Base-by-base conservation (phyloP, 2,888 invertebrate genomes). In the Leptarthrus brevirostris region DNA sequence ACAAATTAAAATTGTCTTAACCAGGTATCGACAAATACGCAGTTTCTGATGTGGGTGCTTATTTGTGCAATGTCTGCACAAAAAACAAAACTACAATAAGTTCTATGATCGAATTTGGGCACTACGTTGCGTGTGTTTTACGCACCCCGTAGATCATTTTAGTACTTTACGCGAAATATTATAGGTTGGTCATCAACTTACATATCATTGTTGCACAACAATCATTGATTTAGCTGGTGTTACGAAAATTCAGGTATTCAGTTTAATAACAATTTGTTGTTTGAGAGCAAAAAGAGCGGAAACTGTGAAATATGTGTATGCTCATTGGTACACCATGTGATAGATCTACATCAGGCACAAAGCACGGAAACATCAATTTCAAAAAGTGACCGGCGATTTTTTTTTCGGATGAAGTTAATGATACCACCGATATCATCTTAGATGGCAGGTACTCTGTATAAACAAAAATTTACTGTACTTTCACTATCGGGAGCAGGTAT, bases 371-470 rank as follows among this genome's bases (percentile, higher is more conserved):
- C 58, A 58, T 58, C 18, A 58, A 36, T 58, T 16, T 36, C 3
- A 18, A 58, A 58, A 58, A 58, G 58, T 58, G 58, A 58, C 30
- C 36, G 58, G 34, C n/a, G 4, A 30, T 4, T 66, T 66, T 66
- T 66, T 61, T 40, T 10, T 30, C n/a, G n/a, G n/a, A n/a, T 52
- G 18, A 18, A 52, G 18, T 52, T 3, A 52, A 52, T 22, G 14
- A 24, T 47, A 54, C n/a, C 26, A 5, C 47, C 14, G 24, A 22
- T 22, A 18, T 20, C 64, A 44, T 66, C 64, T 47, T 44, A 66
- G 47, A 44, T 22, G 44, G 64, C 24, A 20, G 8, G 52, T 20
- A 22, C n/a, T n/a, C n/a, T n/a, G 14, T 10, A 14, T 10, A 56
- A 8, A 58, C 6, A 18, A 36, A 36, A 34, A 8, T 40, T 34